These are phyloP conservation scores for Apodemus sylvaticus DNA, from an alignment of 2,113 vertebrate genomes.

Conservation along the genomic window DNA sequence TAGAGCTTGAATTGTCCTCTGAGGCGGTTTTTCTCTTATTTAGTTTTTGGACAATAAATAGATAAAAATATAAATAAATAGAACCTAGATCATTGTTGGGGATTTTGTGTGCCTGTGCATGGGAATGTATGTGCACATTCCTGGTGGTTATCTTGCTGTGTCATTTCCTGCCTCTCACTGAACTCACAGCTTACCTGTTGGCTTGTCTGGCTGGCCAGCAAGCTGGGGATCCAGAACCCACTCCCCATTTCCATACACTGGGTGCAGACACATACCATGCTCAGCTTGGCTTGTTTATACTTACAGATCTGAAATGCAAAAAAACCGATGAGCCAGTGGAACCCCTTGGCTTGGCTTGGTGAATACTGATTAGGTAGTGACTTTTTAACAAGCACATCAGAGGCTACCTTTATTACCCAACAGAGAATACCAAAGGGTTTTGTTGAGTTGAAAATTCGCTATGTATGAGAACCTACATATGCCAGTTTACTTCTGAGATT, in stretches of 20 bases:
- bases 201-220: not conserved
- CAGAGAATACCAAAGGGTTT: not conserved
- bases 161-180: not conserved
- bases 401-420: slow-evolving; percentile 35
- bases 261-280: not conserved
- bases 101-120: not conserved
- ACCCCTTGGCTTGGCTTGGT: not conserved
- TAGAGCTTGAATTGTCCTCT: not conserved
- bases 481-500: not conserved
- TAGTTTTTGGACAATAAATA: slow-evolving; percentile 10
- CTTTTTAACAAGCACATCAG: slow-evolving; percentile 1
- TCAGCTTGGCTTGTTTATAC: slow-evolving; percentile 1
- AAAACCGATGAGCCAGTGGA: not conserved
- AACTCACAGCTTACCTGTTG: not conserved
- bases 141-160: not conserved
- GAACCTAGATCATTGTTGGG: not conserved
- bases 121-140: too few relatives aligned
- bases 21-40: slow-evolving; percentile 14
- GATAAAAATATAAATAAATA: slow-evolving; percentile 50
- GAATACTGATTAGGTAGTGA: not conserved
- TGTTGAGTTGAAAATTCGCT: not conserved
- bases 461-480: slow-evolving; percentile 9
- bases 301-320: not conserved
- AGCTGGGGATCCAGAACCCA: not conserved
- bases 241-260: too few relatives aligned